Conservation (phyloP, 2,888 invertebrate species). For the Lomographa bimaculata region DNA sequence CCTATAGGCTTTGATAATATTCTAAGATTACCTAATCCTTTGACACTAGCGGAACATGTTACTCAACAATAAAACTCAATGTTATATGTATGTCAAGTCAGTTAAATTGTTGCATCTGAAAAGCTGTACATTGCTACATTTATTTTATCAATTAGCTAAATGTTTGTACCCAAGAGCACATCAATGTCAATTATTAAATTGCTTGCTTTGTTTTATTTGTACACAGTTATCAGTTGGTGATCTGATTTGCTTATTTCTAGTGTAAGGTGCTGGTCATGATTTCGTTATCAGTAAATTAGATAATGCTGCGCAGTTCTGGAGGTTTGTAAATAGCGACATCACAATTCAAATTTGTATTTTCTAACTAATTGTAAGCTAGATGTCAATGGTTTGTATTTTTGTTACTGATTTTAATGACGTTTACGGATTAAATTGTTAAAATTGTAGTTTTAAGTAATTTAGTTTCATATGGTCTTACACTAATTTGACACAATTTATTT, state of each 20-base stretch:
- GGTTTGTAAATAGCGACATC: conserved; percentile 71
- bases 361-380: conserved; percentile 28
- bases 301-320: conserved; percentile 40
- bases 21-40: too few relatives aligned
- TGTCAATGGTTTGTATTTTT: conserved; percentile 48
- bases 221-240: conserved; percentile 35
- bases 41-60: too few relatives aligned
- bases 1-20: too few relatives aligned
- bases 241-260: conserved; percentile 44
- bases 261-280: conserved; percentile 48
- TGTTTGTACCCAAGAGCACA: conserved; percentile 14
- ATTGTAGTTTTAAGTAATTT: conserved; percentile 38
- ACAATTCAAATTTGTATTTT: conserved; percentile 52
- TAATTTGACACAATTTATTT: conserved; percentile 37
- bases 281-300: conserved; percentile 23
- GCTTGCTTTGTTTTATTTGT: conserved; percentile 10
- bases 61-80: too few relatives aligned
- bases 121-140: too few relatives aligned
- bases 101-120: too few relatives aligned
- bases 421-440: conserved; percentile 66
- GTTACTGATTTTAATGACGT: conserved; percentile 63
- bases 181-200: conserved; percentile 24
- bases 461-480: conserved; percentile 50
- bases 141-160: too few relatives aligned
- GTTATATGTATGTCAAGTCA: too few relatives aligned